phyloP scores from a whole-genome alignment of 53 echinoderm and acorn worm genomes.

The Echinometra lucunter region DNA sequence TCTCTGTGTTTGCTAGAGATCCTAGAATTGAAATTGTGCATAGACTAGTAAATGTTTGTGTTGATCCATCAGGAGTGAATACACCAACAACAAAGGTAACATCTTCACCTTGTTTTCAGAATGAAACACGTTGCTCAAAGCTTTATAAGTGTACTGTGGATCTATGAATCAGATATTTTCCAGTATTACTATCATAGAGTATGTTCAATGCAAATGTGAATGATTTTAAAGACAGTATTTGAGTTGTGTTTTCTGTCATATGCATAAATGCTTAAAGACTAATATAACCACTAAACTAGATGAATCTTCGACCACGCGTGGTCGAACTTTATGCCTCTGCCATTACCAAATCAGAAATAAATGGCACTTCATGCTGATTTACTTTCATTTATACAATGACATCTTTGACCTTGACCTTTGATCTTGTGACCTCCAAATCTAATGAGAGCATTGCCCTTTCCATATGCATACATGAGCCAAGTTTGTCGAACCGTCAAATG shows the following conservation, averaged over 20 bases:
- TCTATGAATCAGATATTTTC: not conserved
- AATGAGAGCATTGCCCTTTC: too few relatives aligned
- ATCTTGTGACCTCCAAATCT: too few relatives aligned
- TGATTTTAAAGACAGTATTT: not conserved
- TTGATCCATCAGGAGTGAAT: not conserved
- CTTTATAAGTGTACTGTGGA: not conserved
- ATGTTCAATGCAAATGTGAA: not conserved
- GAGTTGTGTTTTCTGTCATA: not conserved
- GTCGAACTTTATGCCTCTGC: too few relatives aligned
- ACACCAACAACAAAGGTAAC: not conserved
- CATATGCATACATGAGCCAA: too few relatives aligned
- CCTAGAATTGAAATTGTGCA: not conserved
- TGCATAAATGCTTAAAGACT: too few relatives aligned
- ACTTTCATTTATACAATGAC: too few relatives aligned
- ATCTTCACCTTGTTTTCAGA: not conserved
- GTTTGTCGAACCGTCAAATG: too few relatives aligned
- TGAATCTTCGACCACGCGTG: too few relatives aligned
- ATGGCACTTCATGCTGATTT: too few relatives aligned
- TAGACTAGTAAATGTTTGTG: not conserved
- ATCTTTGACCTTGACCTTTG: too few relatives aligned
- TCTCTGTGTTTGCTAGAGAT: not conserved
- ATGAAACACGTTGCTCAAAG: not conserved
- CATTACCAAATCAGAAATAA: too few relatives aligned
- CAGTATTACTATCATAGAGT: not conserved
- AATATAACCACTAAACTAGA: too few relatives aligned